Conservation (phyloP, 2,113 vertebrate genomes). For the Cyprinus carpio region DNA sequence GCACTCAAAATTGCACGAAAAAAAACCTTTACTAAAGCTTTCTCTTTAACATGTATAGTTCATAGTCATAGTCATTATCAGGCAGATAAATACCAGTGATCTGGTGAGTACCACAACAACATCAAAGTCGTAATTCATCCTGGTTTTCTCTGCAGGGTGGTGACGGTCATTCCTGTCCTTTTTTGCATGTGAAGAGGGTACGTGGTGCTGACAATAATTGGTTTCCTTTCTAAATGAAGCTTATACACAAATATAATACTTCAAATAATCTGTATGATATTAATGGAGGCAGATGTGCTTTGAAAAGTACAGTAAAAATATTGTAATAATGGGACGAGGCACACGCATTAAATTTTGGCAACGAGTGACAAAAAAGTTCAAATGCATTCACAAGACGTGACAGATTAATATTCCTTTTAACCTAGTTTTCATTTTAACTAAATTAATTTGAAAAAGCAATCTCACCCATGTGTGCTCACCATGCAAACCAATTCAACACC, state of each 20-base stretch:
- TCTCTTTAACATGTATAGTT: too few relatives aligned
- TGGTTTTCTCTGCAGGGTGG: neutral
- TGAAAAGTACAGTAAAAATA: neutral
- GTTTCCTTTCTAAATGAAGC: neutral
- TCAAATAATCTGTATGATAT: too few relatives aligned
- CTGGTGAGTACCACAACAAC: neutral
- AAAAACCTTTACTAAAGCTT: neutral
- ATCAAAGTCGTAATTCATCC: neutral
- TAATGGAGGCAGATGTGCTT: neutral
- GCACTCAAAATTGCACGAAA: neutral
- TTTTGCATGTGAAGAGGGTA: neutral
- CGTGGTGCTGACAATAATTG: neutral
- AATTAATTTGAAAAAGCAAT: too few relatives aligned
- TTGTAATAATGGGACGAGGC: neutral
- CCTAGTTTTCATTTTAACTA: too few relatives aligned
- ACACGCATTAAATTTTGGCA: neutral
- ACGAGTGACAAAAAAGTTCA: neutral
- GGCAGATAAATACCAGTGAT: neutral
- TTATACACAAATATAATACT: neutral
- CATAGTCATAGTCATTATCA: neutral
- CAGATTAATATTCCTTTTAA: too few relatives aligned
- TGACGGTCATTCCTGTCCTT: neutral
- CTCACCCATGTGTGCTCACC: too few relatives aligned
- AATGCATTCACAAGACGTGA: neutral
- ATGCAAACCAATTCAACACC: too few relatives aligned